Percentiles rank a stretch among this genome's conserved stretches.
phyloP scores from a whole-genome alignment of 2,113 vertebrate genomes.

The Delphinus delphis region DNA sequence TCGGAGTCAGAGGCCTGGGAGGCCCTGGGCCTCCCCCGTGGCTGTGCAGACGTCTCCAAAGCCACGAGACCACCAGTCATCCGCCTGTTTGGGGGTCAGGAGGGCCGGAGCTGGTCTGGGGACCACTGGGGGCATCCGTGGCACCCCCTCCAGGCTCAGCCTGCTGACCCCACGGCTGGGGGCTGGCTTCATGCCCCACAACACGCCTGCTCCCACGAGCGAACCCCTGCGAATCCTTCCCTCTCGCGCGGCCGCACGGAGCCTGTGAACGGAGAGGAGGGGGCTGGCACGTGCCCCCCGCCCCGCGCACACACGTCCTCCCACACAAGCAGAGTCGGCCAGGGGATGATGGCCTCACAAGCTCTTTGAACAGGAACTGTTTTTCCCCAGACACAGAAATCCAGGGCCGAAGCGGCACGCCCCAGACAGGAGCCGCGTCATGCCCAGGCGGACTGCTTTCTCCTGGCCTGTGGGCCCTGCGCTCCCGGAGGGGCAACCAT shows the following conservation, averaged over 20 bases:
- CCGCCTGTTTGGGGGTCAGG: not conserved
- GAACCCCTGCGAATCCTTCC: not conserved
- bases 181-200: not conserved
- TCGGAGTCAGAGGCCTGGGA: not conserved
- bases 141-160: not conserved
- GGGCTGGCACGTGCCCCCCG: not conserved
- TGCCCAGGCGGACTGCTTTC: not conserved
- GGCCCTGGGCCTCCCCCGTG: rapidly evolving
- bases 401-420: rapidly evolving
- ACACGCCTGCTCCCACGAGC: not conserved
- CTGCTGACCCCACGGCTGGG: not conserved
- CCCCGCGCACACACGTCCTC: rapidly evolving
- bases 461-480: rapidly evolving
- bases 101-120: not conserved
- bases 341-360: rapidly evolving
- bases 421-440: not conserved
- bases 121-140: not conserved
- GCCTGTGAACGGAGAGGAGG: not conserved
- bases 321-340: rapidly evolving
- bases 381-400: not conserved
- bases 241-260: rapidly evolving
- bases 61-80: not conserved
- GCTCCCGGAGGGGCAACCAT: not conserved
- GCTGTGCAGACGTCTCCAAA: not conserved
- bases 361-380: not conserved